These are phyloP conservation scores for Bombus huntii DNA, from an alignment of 1,140 invertebrate species.

Conservation along the genomic window DNA sequence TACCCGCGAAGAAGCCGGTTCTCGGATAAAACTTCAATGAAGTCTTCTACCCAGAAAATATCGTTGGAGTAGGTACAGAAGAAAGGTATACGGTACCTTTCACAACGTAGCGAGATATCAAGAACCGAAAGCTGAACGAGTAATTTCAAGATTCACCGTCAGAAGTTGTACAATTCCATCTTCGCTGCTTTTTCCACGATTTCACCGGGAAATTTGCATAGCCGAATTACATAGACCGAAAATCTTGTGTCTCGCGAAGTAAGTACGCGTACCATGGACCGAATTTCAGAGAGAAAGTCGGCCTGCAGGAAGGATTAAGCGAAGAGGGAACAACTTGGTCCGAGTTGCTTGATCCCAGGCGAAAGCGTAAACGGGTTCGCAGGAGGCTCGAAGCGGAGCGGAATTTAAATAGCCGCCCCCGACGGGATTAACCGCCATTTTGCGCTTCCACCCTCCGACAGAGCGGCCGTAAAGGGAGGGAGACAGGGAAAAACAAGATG, in stretches of 20 bases:
- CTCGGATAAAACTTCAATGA: background rate
- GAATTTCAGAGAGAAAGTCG: background rate
- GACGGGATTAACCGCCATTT: constrained; percentile 77
- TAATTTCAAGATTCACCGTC: too few relatives aligned
- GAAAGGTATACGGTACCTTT: background rate
- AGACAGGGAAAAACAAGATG: constrained; percentile 73
- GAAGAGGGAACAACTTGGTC: background rate
- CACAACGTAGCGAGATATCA: background rate
- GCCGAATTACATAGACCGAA: too few relatives aligned
- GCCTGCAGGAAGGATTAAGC: constrained; percentile 22
- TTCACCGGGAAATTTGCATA: background rate
- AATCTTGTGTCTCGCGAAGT: too few relatives aligned
- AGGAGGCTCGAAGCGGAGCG: constrained; percentile 40
- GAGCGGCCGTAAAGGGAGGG: constrained; percentile 43
- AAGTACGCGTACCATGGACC: background rate
- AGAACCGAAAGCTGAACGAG: background rate
- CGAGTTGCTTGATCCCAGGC: constrained; percentile 37
- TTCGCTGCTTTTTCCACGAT: background rate
- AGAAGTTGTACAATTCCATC: background rate
- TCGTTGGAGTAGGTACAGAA: background rate
- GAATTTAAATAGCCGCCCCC: constrained; percentile 61
- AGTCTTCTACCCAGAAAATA: background rate
- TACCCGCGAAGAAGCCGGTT: background rate
- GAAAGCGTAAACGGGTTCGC: constrained; percentile 20
- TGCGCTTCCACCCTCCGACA: constrained; percentile 63